Percentiles rank a stretch among this genome's conserved stretches.
Evolutionary conservation across 1,140 invertebrate genomes (phyloP).

Genomic region (Caenorhabditis inopinata): DNA sequence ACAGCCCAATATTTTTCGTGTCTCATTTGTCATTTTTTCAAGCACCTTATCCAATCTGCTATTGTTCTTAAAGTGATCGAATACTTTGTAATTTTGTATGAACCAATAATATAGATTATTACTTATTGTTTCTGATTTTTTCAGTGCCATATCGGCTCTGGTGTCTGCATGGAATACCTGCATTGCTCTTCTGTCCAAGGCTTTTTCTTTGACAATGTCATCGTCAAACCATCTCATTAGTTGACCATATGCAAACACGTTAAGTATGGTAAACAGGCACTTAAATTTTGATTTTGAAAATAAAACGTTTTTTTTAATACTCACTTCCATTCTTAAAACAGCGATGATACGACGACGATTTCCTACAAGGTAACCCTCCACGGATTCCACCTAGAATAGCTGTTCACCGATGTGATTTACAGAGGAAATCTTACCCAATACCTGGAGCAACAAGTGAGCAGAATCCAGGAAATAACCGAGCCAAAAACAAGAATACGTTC

Average conservation of each 20-base stretch:
- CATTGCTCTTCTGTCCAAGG: not conserved
- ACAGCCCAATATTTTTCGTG: not conserved
- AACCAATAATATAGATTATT: not conserved
- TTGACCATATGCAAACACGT: conserved; percentile 36
- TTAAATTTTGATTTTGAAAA: conserved; percentile 15
- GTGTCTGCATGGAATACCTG: no score
- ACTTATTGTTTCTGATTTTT: not conserved
- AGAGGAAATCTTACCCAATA: not conserved
- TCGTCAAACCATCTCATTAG: conserved; percentile 38
- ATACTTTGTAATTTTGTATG: not conserved
- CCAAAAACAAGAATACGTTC: not conserved
- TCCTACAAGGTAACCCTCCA: conserved; percentile 6
- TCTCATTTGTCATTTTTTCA: not conserved
- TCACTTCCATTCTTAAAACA: not conserved
- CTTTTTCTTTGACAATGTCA: not conserved
- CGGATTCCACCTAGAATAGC: conserved; percentile 18
- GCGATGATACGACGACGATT: conserved; percentile 34
- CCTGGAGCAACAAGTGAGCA: not conserved
- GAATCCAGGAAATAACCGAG: conserved; percentile 15
- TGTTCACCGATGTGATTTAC: no score
- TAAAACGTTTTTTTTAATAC: not conserved
- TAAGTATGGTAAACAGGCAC: conserved; percentile 1
- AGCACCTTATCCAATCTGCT: no score
- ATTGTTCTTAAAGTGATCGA: no score
- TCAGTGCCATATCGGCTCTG: no score